Evolutionary conservation across 2,797 vertebrate species (phyloP), one percentile per base, ranked within the genome.

Genomic region (Myripristis murdjan): DNA sequence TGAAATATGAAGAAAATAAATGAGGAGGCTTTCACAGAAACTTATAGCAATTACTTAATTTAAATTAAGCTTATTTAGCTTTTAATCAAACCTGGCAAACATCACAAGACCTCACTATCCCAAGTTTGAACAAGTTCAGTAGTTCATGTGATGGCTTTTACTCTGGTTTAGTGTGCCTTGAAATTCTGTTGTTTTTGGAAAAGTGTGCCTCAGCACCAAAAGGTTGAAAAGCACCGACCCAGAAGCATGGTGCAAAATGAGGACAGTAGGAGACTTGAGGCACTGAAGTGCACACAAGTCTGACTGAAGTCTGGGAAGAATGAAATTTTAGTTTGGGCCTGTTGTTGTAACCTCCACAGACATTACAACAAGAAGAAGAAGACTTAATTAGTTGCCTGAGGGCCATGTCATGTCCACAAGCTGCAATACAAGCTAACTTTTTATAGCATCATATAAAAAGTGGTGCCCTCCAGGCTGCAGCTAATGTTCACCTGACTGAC

Each of bases 381-480:
- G 16, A 57, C 28, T 63, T 64, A 44, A 77, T 71, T 41, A 77
- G 78, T 18, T 77, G 56, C 76, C 55, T 60, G n/a, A 73, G 77
- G 51, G 54, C 61, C 18, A 37, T 62, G 54, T 54, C 62, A 60
- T 43, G 56, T 26, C 61, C 64, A 35, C 60, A 41, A 59, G 56
- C 59, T 52, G 41, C 54, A 14, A 4, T 37, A 41, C 20, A 64
- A 57, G 52, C 18, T 23, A 70, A 60, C 56, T 70, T n/a, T 82
- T 64, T 59, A 56, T 62, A 75, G 51, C 51, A 77, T 83, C 44
- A 70, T 31, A 74, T 55, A 74, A 70, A 68, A 64, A 55, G 5
- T 2, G 0, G n/a, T 67, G 56, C 51, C 56, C 43, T 57, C 37
- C 61, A 20, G 64, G 52, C 66, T 76, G 20, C 10, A 31, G 48